Conservation (phyloP, 2,888 invertebrate species). For the Vandiemenella viatica region DNA sequence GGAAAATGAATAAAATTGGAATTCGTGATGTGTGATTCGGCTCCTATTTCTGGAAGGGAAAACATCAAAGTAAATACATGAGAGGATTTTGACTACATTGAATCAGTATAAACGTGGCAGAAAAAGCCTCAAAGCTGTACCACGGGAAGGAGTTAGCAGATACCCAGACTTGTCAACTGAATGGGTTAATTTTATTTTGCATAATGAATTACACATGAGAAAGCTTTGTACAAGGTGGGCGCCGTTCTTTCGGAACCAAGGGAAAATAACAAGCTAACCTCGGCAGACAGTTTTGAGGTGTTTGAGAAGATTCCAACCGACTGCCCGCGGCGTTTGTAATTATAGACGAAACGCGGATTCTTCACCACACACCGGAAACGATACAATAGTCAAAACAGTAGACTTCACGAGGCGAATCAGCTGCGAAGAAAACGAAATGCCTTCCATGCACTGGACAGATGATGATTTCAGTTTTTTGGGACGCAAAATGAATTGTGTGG, state of each 20-base stretch:
- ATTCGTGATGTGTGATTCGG: too few relatives aligned
- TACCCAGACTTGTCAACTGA: neutral
- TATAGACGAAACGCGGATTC: neutral
- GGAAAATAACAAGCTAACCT: neutral
- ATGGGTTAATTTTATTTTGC: neutral
- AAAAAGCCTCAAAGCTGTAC: too few relatives aligned
- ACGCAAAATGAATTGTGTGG: too few relatives aligned
- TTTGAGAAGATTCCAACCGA: neutral
- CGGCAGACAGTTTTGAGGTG: neutral
- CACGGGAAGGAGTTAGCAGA: neutral
- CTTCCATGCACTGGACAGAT: too few relatives aligned
- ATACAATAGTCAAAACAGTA: neutral
- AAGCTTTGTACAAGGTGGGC: neutral
- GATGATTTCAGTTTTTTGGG: too few relatives aligned
- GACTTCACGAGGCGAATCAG: neutral
- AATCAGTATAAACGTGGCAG: too few relatives aligned
- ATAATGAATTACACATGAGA: neutral
- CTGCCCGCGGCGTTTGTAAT: too few relatives aligned
- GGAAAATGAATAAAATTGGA: too few relatives aligned
- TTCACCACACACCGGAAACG: neutral
- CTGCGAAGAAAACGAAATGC: too few relatives aligned
- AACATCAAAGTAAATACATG: too few relatives aligned
- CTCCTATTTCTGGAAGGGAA: too few relatives aligned
- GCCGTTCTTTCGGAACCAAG: neutral
- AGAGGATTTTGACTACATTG: too few relatives aligned